These are phyloP conservation scores for Mionectes olivaceus DNA, from an alignment of 2,797 vertebrate genomes.

Conservation along the genomic window DNA sequence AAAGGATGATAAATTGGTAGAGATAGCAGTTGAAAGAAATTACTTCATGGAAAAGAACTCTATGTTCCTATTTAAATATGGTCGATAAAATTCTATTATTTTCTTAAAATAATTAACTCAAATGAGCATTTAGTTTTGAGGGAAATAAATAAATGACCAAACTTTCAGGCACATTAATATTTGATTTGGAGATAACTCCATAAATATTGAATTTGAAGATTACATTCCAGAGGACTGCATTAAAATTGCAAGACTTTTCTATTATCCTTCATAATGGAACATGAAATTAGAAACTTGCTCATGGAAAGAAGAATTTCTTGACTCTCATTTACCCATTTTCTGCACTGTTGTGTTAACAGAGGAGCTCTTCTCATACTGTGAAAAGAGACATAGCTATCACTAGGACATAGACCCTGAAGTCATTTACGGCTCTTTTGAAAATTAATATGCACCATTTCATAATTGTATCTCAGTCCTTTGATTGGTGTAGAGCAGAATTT, in stretches of 20 bases:
- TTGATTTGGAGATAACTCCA: slow-evolving; percentile 77
- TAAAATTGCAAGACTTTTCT: slow-evolving; percentile 79
- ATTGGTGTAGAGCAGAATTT: neutral
- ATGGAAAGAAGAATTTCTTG: slow-evolving; percentile 43
- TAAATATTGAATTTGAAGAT: slow-evolving; percentile 80
- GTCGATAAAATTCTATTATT: slow-evolving; percentile 34
- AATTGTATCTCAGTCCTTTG: neutral
- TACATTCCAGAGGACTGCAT: slow-evolving; percentile 70
- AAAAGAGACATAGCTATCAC: neutral
- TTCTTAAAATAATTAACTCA: slow-evolving; percentile 71
- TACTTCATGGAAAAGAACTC: neutral
- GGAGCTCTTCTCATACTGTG: neutral
- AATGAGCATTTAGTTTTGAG: slow-evolving; percentile 58
- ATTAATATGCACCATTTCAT: slow-evolving; percentile 25
- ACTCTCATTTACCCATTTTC: neutral
- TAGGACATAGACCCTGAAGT: slow-evolving; percentile 9
- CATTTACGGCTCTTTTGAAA: slow-evolving; percentile 31
- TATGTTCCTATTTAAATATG: neutral
- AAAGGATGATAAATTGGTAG: neutral
- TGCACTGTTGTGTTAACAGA: neutral
- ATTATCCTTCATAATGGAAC: slow-evolving; percentile 74
- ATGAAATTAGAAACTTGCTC: slow-evolving; percentile 70
- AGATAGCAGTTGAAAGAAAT: neutral
- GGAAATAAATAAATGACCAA: slow-evolving; percentile 73
- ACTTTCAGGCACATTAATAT: slow-evolving; percentile 73